Base-by-base conservation (phyloP, 2,888 invertebrate genomes). In the Trichopria drosophilae region DNA sequence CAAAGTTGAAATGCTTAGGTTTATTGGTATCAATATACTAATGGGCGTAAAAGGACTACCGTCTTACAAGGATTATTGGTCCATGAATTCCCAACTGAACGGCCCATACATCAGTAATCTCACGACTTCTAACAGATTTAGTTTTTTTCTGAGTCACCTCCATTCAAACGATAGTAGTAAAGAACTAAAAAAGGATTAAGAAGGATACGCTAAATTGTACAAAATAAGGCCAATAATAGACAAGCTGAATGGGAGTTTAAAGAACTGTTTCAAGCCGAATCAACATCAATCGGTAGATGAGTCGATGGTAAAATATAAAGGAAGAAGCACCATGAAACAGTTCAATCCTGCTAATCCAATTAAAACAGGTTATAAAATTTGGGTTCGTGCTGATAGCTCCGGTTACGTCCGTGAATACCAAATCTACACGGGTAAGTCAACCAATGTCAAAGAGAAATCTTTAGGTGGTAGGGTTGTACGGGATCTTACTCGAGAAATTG, bases 391-490 rank as follows among this genome's bases (percentile, higher is more conserved):
- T 18, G 42, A 51, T 42, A 7, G 32, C 13, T 22, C 41, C 20
- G 36, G 42, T 13, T 42, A 31, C 18, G 32, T 51, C 3, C 46
- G 46, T 13, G 46, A 46, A 37, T 68, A 66, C 60, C 56, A 66
- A 37, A 53, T 69, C 12, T n/a, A n/a, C n/a, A n/a, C n/a, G n/a
- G n/a, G n/a, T n/a, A n/a, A n/a, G n/a, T n/a, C n/a, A n/a, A n/a
- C 41, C 6, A 44, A 46, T 19, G 29, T 12, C 1, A 40, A 43
- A 37, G 59, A 64, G 41, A 60, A 62, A 18, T 46, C 59, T 35
- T 41, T 65, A 26, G 64, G 63, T 16, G 55, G 39, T 20, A 53
- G 63, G 18, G 63, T 67, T 7, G 62, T 68, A 22, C 43, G 52
- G 28, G 53, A 60, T 45, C 50, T 69, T 18, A 55, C 59, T 10